phyloP scores from a whole-genome alignment of 1,140 invertebrate genomes.

The Trichoplusia ni region DNA sequence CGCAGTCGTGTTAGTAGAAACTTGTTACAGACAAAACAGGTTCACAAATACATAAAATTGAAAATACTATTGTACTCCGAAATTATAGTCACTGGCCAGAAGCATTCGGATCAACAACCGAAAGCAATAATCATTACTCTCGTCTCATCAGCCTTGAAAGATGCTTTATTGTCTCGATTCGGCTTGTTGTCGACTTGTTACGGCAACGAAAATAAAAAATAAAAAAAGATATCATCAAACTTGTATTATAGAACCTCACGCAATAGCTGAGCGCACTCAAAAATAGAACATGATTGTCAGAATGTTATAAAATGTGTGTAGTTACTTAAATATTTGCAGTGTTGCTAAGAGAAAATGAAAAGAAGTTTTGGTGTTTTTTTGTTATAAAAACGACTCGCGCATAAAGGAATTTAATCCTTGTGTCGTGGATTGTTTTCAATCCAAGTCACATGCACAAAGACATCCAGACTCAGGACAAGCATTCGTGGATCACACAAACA shows the following conservation, averaged over 20 bases:
- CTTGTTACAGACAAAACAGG: neutral
- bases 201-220: constrained; percentile 59
- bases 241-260: constrained; percentile 72
- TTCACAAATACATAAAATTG: neutral
- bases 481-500: too few species aligned
- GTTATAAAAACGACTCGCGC: too few species aligned
- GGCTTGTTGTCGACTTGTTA: constrained; percentile 78
- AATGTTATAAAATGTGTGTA: too few species aligned
- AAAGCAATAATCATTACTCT: constrained; percentile 76
- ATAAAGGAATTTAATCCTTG: too few species aligned
- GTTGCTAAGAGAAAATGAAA: too few species aligned
- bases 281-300: constrained; percentile 45
- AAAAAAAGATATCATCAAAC: constrained; percentile 66
- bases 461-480: too few species aligned
- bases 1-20: neutral
- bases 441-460: too few species aligned
- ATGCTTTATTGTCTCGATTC: constrained; percentile 77
- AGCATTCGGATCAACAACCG: constrained; percentile 62
- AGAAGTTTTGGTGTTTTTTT: too few species aligned
- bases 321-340: too few species aligned
- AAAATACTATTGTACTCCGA: constrained; percentile 32
- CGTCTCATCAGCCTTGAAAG: constrained; percentile 70
- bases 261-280: constrained; percentile 52
- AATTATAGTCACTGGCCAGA: constrained; percentile 59
- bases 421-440: too few species aligned